Conservation (phyloP, 2,113 vertebrate species). For the Oceanites oceanicus region DNA sequence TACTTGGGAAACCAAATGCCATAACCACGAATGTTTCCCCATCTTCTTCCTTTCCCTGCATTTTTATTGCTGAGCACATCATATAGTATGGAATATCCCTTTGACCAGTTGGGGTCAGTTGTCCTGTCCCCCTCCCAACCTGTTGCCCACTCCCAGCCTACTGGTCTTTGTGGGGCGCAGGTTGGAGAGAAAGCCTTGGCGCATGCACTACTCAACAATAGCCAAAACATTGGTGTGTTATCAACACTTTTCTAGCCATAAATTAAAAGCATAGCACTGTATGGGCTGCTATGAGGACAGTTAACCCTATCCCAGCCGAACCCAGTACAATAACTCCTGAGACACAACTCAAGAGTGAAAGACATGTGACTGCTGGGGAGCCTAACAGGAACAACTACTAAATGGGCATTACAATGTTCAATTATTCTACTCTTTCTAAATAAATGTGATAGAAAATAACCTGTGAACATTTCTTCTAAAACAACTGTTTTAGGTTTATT, state of each 20-base stretch:
- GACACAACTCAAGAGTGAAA: background rate
- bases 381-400: background rate
- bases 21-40: rapidly evolving
- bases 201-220: rapidly evolving
- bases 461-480: background rate
- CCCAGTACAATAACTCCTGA: background rate
- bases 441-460: background rate
- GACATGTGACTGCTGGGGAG: background rate
- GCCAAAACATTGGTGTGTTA: background rate
- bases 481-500: background rate
- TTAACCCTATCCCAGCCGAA: background rate
- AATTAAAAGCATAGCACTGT: background rate
- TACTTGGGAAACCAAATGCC: background rate
- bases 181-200: background rate
- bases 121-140: background rate
- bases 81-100: background rate
- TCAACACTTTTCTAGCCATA: background rate
- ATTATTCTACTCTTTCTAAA: background rate
- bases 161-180: background rate
- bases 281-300: background rate
- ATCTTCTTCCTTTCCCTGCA: background rate
- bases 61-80: background rate
- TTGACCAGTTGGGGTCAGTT: background rate
- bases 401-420: background rate
- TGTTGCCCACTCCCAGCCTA: background rate